Evolutionary conservation across 2,113 vertebrate genomes (phyloP), one percentile per base, ranked within the genome.

Genomic region (Elephantulus edwardii): DNA sequence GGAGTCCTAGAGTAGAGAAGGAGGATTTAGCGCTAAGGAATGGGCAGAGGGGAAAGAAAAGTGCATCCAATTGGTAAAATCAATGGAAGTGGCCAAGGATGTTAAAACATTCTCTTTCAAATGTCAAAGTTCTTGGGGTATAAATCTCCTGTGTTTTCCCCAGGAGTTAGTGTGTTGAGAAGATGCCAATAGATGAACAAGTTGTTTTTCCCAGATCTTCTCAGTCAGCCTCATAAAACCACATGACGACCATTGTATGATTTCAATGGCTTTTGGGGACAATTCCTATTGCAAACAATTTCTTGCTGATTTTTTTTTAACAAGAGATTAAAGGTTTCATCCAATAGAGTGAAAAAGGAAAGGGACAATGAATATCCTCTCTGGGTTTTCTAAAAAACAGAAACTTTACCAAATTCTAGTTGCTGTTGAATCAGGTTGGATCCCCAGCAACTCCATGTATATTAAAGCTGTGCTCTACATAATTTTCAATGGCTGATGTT

Each of bases 291-390:
- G 4, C 40, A 8, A 79, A 13, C 50, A 35, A 28, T 38, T 75
- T 14, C 74, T 56, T n/a, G 12, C 2, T 86, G 81, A 82, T 77
- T 30, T 82, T 38, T 38, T 52, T 74, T 48, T 16, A 93, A 76
- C 44, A 71, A 33, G 40, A 28, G 22, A 52, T 48, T 28, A 33
- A 92, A 33, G 4, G 8, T 92, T 90, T 86, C 24, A 58, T 88
- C 80, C 89, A 56, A 64, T 4, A 17, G 46, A 50, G 40, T 62
- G 19, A 8, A 28, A 58, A 64, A 14, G 13, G n/a, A 66, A 38
- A 33, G 13, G n/a, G n/a, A 54, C 10, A 6, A 1, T n/a, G 58
- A 2, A 13, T 5, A 4, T 12, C 1, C 13, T 56, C 14, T 35
- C 52, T 2, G 1, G 46, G 5, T 52, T 33, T 33, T 62, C 60